Evolutionary conservation across 1,140 invertebrate genomes (phyloP), one percentile per base, ranked within the genome.

Genomic region (Arctopsyche grandis): DNA sequence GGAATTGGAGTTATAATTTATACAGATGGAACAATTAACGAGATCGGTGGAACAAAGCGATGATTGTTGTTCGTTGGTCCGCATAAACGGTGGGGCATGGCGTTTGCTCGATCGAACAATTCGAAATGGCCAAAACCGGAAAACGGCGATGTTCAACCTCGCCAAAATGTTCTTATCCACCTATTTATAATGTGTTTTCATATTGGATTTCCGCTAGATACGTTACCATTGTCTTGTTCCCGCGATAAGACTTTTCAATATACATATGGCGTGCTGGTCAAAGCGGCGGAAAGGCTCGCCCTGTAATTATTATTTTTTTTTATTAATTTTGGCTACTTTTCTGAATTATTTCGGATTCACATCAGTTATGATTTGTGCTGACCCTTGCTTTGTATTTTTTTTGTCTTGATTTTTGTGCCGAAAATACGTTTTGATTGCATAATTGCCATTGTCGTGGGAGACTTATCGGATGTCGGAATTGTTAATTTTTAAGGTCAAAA

Each of bases 371-470:
- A 60, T 10, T 60, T 21, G 16, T 1, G 56, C 16, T 60, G 56
- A 60, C 56, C 56, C 56, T 52, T 52, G 3, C 48, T 60, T 60
- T 60, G 56, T 60, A 60, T 60, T 52, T 52, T 52, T 19, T 19
- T 52, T 10, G 10, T 12, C 21, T 56, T n/a, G 16, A 16, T 16
- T 19, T 60, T 19, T 21, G 16, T 3, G 9, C 21, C 60, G 24
- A 66, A 66, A 38, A 69, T 69, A 69, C 24, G 24, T 66, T 24
- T 66, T 69, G 66, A 69, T 69, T 69, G 66, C 38, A 69, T 44
- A 69, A 69, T 69, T 69, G 66, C 26, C 66, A 69, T 69, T 69
- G 66, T 24, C 66, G 66, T 69, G 66, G 21, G 52, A 38, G 29
- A 38, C 29, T 38, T 38, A 38, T 38, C 29, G 29, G 29, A 38